Conservation (phyloP, 2,888 invertebrate genomes). For the Caenorhabditis imperialis region DNA sequence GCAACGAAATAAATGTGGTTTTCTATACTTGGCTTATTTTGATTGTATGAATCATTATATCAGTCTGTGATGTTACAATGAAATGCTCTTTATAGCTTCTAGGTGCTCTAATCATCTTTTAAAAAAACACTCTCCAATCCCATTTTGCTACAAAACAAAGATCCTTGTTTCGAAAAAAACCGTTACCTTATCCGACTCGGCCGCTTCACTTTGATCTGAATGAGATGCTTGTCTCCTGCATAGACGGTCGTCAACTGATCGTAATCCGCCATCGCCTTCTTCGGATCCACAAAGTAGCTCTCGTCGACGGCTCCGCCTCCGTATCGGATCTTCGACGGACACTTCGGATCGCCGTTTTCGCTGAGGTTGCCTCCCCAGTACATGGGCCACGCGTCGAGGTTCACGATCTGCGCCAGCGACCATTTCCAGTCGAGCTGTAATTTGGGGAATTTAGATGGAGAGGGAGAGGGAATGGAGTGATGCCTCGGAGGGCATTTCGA, state of each 20-base stretch:
- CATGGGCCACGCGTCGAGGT: slow-evolving; percentile 76
- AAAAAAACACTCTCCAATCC: no score
- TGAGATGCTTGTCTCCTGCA: slow-evolving; percentile 77
- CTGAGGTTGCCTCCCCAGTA: slow-evolving; percentile 75
- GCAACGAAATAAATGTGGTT: no score
- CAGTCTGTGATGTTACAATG: no score
- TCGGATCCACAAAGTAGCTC: slow-evolving; percentile 73
- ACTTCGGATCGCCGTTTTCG: slow-evolving; percentile 74
- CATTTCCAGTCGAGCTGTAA: slow-evolving; percentile 74
- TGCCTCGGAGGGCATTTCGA: slow-evolving; percentile 76
- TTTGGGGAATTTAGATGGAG: no score
- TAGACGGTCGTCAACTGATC: slow-evolving; percentile 77
- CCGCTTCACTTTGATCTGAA: slow-evolving; percentile 73
- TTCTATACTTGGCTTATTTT: no score
- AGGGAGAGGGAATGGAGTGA: neutral
- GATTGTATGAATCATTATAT: no score
- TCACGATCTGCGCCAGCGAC: slow-evolving; percentile 73
- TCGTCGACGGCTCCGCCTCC: slow-evolving; percentile 77
- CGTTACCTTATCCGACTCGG: slow-evolving; percentile 68
- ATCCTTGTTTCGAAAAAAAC: neutral
- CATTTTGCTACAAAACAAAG: no score
- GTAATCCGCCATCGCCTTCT: slow-evolving; percentile 73
- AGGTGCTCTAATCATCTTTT: no score
- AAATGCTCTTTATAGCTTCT: no score
- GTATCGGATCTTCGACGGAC: slow-evolving; percentile 68